A percentile compares a stretch with the other conserved stretches of the same genome.
These are phyloP conservation scores for Pelodiscus sinensis DNA, from an alignment of 2,113 vertebrate genomes.

Conservation along the genomic window DNA sequence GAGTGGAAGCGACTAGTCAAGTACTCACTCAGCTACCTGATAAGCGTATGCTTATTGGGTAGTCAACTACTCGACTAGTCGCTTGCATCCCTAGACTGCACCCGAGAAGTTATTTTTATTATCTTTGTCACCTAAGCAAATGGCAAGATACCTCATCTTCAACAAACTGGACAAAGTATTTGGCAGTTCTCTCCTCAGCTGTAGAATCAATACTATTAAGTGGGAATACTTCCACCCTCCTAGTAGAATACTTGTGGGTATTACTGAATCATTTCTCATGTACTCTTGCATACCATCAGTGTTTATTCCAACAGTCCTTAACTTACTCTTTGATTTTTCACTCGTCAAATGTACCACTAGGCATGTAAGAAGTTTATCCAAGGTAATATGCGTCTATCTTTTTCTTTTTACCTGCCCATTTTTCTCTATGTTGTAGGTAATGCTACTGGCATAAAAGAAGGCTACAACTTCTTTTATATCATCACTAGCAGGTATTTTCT, in stretches of 20 bases:
- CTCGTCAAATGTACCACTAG: constrained; percentile 44
- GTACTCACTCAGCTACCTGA: too few relatives aligned
- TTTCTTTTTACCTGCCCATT: constrained; percentile 22
- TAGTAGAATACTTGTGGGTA: constrained; percentile 32
- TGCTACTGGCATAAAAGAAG: constrained; percentile 9
- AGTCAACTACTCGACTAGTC: too few relatives aligned
- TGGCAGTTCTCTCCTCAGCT: constrained; percentile 30
- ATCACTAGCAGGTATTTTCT: neutral
- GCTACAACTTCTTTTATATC: neutral
- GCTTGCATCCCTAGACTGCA: constrained; percentile 11
- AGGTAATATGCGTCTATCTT: neutral
- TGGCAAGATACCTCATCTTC: neutral
- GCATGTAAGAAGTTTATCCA: constrained; percentile 19
- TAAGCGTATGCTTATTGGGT: too few relatives aligned
- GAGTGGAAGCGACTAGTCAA: too few relatives aligned
- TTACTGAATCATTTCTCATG: constrained; percentile 52
- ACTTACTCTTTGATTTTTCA: constrained; percentile 35
- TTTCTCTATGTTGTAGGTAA: neutral
- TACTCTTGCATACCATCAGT: neutral
- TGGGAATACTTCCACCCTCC: neutral
- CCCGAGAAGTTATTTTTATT: constrained; percentile 23
- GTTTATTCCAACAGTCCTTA: constrained; percentile 5
- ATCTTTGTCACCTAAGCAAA: constrained; percentile 18
- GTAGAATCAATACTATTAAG: constrained; percentile 42
- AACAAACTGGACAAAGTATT: neutral